Evolutionary conservation across 2,113 vertebrate species (phyloP), one percentile per base, ranked within the genome.

Genomic region (Cnemophilus loriae): DNA sequence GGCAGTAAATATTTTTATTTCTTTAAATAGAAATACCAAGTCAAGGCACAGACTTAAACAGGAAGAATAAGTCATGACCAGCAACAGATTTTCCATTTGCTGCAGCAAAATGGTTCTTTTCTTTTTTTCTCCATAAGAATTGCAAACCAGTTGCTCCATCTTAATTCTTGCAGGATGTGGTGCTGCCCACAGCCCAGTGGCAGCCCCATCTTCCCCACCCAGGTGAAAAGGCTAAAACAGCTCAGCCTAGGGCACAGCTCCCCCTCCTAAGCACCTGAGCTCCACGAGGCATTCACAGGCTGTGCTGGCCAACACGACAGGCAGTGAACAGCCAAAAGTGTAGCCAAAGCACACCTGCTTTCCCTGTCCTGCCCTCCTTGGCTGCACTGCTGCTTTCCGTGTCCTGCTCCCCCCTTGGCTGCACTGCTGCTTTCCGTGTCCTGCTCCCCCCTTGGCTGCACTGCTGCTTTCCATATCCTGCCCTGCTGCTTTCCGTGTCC

Each of bases 21-120:
- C 90, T 95, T 94, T 81, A 93, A 94, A 95, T 64, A 90, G 95
- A 95, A 96, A 70, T 49, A 75, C 53, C 73, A 92, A 90, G 37
- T 30, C 71, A 81, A 83, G 83, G 39, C 88, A 74, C 33, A 44
- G 41, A 53, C 84, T 84, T 57, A 87, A 94, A 78, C 69, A 92
- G 69, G 68, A 87, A 91, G 33, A 76, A 47, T 42, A 68, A 93
- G 78, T 65, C 85, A 77, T 19, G 13, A 59, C 10, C 70, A 73
- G 53, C 8, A 46, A 52, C 26, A 7, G 46, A 80, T 76, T 69
- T 91, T 75, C 61, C 13, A 3, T 73, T 61, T 85, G 70, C 70
- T 85, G 64, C 67, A 69, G 63, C 37, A 85, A 85, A 65, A 75
- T 24, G 47, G 63, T 78, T 74, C 12, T 6, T 84, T 74, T 61